Conservation (phyloP, 2,888 invertebrate species). For the Synanthedon andrenaeformis region DNA sequence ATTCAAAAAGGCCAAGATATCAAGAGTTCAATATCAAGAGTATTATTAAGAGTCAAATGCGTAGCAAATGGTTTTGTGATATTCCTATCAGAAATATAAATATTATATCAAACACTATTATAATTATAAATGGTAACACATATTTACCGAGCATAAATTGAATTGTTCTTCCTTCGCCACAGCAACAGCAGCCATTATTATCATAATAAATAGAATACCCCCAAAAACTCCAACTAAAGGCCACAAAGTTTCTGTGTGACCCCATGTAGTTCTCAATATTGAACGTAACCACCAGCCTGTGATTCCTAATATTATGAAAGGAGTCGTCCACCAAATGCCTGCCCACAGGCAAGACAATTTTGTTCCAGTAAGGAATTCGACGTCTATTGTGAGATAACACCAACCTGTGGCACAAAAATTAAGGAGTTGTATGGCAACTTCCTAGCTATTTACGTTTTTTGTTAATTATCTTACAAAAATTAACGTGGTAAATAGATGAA, state of each 20-base stretch:
- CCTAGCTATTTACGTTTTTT: no score
- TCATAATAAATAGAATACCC: constrained; percentile 41
- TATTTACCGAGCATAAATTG: constrained; percentile 49
- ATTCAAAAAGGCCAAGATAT: no score
- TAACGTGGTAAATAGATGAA: no score
- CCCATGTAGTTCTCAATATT: constrained; percentile 31
- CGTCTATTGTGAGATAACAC: constrained; percentile 46
- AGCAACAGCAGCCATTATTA: constrained; percentile 46
- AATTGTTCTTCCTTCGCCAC: constrained; percentile 61
- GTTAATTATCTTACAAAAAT: no score
- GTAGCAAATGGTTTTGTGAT: no score
- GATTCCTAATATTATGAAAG: constrained; percentile 38
- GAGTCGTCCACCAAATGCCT: constrained; percentile 46
- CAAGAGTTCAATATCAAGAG: no score
- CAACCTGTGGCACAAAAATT: constrained; percentile 34
- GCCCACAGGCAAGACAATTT: constrained; percentile 48
- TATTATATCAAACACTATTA: no score
- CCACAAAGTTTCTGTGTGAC: constrained; percentile 36
- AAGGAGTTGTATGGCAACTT: neutral
- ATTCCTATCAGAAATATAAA: no score
- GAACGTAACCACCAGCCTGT: constrained; percentile 58
- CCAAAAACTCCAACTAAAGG: constrained; percentile 41
- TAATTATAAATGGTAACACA: neutral
- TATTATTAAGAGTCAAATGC: no score
- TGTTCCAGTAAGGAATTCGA: constrained; percentile 53